Evolutionary conservation across 2,888 invertebrate species (phyloP), one percentile per base, ranked within the genome.

Genomic region (Agriopis leucophaearia): DNA sequence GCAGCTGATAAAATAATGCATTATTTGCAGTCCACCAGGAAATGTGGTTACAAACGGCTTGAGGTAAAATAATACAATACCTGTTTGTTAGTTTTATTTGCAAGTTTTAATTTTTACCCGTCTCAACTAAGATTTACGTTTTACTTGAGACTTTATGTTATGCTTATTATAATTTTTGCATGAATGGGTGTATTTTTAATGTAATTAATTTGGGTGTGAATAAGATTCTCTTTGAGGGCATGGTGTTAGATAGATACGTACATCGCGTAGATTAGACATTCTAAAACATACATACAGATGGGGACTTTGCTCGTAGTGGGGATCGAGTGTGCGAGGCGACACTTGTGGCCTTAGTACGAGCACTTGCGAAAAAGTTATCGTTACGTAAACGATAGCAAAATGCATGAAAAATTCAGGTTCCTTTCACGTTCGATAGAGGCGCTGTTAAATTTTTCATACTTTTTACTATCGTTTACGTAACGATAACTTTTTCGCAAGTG

Each of bases 21-120:
- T 74, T 74, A 60, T 88, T 91, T 88, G 75, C 92, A 93, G 93
- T 88, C 87, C 87, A 77, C 89, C 90, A 71, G 90, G 91, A 86
- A 86, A 87, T 81, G 87, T 89, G 77, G 79, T 87, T 83, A 83
- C 83, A 78, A 85, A 86, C 80, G 85, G 83, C 75, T 78, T 81
- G 88, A 93, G 93, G 93, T 93, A 92, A 89, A 74, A 64, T 9
- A 51, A 50, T 68, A 56, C 45, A 58, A 65, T 57, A 67, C 51
- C 58, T 42, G 60, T 18, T 67, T 38, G 35, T n/a, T 36, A 35
- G 9, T 66, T 61, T 57, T 38, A 69, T 54, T 65, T 71, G 36
- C 51, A 67, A 48, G 51, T 62, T 71, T 18, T 16, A 48, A 36
- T 51, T 8, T 4, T 8, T 38, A 8, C 9, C 38, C 1, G 16